Base-by-base conservation (phyloP, 2,888 invertebrate species). In the Chymomyza caudatula region DNA sequence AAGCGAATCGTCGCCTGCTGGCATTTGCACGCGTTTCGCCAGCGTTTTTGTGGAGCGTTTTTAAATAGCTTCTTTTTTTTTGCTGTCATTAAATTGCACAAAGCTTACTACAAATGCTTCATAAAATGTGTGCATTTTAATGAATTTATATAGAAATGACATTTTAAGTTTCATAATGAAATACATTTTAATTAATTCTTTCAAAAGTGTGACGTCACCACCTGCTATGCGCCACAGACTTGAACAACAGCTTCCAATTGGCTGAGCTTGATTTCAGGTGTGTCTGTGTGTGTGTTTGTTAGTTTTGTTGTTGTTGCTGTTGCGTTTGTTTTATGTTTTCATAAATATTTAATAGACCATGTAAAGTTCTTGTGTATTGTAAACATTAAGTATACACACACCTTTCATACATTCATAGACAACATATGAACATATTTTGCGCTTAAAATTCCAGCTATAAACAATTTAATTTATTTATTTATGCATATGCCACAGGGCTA, bases 181-280 rank as follows among this genome's bases (percentile, higher is more conserved):
- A 86, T 81, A 83, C 72, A 70, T 81, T 81, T 81, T 85, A 81
- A 81, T 81, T 86, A 81, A 81, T 84, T 78, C 11, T 84, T 76
- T 68, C 67, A 78, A 64, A 73, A 71, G 57, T 74, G 37, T 56
- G 51, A 23, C n/a, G 25, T 19, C 51, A 8, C 49, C 15, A 42
- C 37, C 17, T 20, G 19, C 37, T 29, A 4, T 37, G 11, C 11
- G 11, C 29, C 29, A 37, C 25, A 25, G 5, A 11, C 29, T 37
- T 37, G 11, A n/a, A n/a, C 29, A 37, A 37, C 8, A 37, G 29
- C 8, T 37, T 37, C 11, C 8, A 37, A 37, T 37, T 37, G 29
- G 8, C 29, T 11, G 29, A 1, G 22, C 23, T n/a, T 60, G 65
- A 22, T n/a, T 53, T 42, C n/a, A 65, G 51, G 4, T 20, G 47